Conservation (phyloP, 2,797 vertebrate species). For the Siniperca obscura region DNA sequence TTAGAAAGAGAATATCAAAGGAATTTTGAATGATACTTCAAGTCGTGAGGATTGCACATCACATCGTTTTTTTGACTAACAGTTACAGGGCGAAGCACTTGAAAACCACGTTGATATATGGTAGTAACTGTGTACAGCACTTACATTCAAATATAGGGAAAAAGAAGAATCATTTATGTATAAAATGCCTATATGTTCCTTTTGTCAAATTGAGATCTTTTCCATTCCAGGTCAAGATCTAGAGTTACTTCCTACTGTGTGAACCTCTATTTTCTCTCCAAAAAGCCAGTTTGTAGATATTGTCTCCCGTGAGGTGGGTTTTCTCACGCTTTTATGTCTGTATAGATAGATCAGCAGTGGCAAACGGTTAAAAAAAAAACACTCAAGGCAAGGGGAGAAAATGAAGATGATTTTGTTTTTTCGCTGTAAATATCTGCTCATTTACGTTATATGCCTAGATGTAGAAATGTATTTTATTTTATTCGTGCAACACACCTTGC, state of each 20-base stretch:
- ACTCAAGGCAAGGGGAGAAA: slow-evolving; percentile 65
- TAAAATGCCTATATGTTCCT: slow-evolving; percentile 45
- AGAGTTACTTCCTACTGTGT: slow-evolving; percentile 57
- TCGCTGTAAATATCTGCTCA: slow-evolving; percentile 78
- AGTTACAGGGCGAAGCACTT: slow-evolving; percentile 62
- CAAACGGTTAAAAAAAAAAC: slow-evolving; percentile 54
- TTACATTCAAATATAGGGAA: slow-evolving; percentile 43
- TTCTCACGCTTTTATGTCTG: slow-evolving; percentile 40
- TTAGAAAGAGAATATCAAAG: slow-evolving; percentile 62
- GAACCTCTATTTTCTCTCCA: slow-evolving; percentile 60
- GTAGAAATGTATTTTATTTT: slow-evolving; percentile 69
- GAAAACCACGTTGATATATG: slow-evolving; percentile 52
- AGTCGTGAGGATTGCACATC: slow-evolving; percentile 60
- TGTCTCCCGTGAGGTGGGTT: slow-evolving; percentile 25
- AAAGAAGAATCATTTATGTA: slow-evolving; percentile 37
- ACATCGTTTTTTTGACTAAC: slow-evolving; percentile 48
- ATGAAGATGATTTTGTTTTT: slow-evolving; percentile 54
- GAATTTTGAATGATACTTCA: slow-evolving; percentile 56
- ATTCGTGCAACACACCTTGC: slow-evolving; percentile 66
- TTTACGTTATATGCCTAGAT: slow-evolving; percentile 61
- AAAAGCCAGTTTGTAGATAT: slow-evolving; percentile 64
- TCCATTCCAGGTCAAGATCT: slow-evolving; percentile 56
- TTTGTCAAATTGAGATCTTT: slow-evolving; percentile 62
- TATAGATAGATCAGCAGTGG: slow-evolving; percentile 56
- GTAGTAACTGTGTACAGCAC: slow-evolving; percentile 63